phyloP scores from a whole-genome alignment of 1,140 invertebrate species.

The Drosophila orena region DNA sequence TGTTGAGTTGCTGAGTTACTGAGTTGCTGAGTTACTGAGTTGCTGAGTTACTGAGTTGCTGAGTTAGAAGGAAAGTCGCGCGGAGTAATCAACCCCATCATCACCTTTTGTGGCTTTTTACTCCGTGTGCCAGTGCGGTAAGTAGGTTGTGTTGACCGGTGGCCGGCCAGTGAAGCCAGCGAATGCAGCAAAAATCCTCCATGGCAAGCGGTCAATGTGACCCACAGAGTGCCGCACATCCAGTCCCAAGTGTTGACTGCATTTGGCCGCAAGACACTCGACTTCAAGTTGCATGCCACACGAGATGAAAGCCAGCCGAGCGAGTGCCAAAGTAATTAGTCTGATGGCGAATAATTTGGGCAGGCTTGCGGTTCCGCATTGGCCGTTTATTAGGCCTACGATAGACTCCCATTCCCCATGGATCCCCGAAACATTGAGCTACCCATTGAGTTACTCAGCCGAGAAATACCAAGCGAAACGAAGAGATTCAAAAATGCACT shows the following conservation, averaged over 20 bases:
- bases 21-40: too few relatives aligned
- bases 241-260: constrained; percentile 37
- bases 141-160: constrained; percentile 73
- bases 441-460: neutral
- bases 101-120: constrained; percentile 73
- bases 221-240: constrained; percentile 48
- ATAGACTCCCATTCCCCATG: constrained; percentile 36
- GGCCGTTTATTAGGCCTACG: constrained; percentile 73
- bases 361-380: constrained; percentile 76
- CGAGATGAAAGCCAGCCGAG: constrained; percentile 76
- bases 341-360: constrained; percentile 73
- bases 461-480: constrained; percentile 50
- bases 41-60: constrained; percentile 48
- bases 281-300: constrained; percentile 57
- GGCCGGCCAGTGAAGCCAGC: constrained; percentile 25
- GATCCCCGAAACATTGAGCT: neutral
- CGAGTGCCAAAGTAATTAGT: constrained; percentile 83
- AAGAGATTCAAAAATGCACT: constrained; percentile 65
- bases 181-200: constrained; percentile 17
- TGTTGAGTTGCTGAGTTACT: constrained; percentile 55
- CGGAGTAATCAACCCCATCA: constrained; percentile 80
- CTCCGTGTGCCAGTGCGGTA: constrained; percentile 20
- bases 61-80: constrained; percentile 78
- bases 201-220: constrained; percentile 32
- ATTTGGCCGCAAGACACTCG: constrained; percentile 32